These are phyloP conservation scores for Progne subis DNA, from an alignment of 2,113 vertebrate species.

Conservation along the genomic window DNA sequence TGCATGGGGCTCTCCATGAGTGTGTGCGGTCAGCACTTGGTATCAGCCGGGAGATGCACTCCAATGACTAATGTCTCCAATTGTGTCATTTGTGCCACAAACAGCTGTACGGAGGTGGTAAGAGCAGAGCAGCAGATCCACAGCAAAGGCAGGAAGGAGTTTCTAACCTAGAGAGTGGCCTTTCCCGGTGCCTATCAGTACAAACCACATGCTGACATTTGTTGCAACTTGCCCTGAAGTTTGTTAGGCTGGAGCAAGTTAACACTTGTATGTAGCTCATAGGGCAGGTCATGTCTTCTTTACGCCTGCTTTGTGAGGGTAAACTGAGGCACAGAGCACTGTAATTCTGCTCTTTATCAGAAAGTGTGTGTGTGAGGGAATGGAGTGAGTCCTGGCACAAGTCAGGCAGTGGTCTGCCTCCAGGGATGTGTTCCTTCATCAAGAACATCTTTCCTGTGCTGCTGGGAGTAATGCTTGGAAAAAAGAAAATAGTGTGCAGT, in stretches of 20 bases:
- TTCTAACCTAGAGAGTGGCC: background rate
- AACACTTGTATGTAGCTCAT: background rate
- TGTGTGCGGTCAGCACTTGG: background rate
- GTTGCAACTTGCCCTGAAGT: slow-evolving; percentile 28
- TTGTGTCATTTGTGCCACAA: slow-evolving; percentile 40
- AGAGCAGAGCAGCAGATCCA: background rate
- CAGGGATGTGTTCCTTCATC: background rate
- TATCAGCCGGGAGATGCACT: background rate
- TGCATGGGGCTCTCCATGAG: background rate
- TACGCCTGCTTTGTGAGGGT: background rate
- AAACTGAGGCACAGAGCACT: slow-evolving; percentile 10
- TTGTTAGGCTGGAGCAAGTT: background rate
- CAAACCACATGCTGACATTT: background rate
- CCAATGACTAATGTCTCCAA: background rate
- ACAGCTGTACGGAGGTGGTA: background rate
- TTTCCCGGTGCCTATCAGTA: background rate
- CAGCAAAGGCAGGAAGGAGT: background rate
- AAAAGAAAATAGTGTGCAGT: background rate
- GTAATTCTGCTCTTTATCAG: background rate
- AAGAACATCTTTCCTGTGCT: background rate
- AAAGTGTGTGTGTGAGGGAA: background rate
- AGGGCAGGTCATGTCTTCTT: background rate
- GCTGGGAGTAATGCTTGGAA: background rate
- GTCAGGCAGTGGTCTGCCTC: background rate
- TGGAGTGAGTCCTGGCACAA: background rate